These are phyloP conservation scores for Sminthopsis crassicaudata DNA, from an alignment of 2,113 vertebrate genomes.

Conservation along the genomic window DNA sequence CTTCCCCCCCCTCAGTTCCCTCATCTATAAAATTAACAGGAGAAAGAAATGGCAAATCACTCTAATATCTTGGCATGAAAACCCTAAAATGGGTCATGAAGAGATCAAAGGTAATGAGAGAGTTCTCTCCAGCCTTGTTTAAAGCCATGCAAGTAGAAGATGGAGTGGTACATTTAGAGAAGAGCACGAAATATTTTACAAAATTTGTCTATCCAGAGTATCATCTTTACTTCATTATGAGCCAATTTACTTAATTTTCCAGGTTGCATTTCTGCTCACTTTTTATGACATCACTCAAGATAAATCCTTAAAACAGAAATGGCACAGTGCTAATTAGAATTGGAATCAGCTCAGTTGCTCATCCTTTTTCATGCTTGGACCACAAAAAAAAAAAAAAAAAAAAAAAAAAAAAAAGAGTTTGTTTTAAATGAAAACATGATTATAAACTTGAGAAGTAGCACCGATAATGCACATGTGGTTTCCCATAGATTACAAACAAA, in stretches of 20 bases:
- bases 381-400: conserved; percentile 21
- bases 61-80: background rate
- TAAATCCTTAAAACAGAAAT: background rate
- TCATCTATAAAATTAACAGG: background rate
- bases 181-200: background rate
- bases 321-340: background rate
- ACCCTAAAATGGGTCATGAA: background rate
- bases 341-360: background rate
- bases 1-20: background rate
- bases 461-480: background rate
- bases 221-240: background rate
- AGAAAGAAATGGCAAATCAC: background rate
- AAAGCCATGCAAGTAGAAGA: background rate
- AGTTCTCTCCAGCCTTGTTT: background rate
- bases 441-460: background rate
- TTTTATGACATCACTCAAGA: background rate
- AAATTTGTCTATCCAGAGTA: background rate
- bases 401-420: conserved; percentile 15
- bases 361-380: background rate
- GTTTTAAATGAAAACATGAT: background rate
- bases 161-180: background rate
- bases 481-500: background rate
- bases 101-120: background rate
- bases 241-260: background rate
- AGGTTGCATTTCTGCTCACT: background rate